Evolutionary conservation across 2,888 invertebrate genomes (phyloP), one percentile per base, ranked within the genome.

Genomic region (Cetonia aurata): DNA sequence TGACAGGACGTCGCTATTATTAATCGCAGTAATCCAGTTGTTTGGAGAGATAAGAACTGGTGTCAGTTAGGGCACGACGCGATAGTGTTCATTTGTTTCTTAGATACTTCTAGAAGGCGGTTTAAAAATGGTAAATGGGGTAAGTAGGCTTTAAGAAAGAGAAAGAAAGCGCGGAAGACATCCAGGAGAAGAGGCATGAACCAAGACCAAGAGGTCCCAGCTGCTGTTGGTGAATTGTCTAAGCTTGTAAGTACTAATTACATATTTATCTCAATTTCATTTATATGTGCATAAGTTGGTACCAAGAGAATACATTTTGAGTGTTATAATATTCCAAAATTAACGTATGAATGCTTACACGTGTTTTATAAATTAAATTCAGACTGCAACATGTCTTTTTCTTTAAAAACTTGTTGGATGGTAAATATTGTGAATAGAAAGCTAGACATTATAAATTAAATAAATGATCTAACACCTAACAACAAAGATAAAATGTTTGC

Each of bases 171-270:
- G 13, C 10, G 25, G 15, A 25, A 33, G 74, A 8, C 6, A 42
- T 62, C 15, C 33, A 46, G 62, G 70, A 71, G 67, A 70, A 71
- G 71, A 78, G 79, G 78, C 72, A 84, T 84, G 84, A 83, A 82
- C 79, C 81, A 83, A 75, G 84, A 84, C 74, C 85, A 84, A 78
- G 83, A 85, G 79, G 84, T 83, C 72, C 82, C 84, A 60, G 80
- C 81, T 59, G 78, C 79, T 60, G 79, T 81, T 60, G 80, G 79
- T 75, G 84, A 85, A 73, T 76, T 83, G 67, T 79, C 82, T 67
- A 78, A 82, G 79, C 77, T 85, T 77, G 85, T 85, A 78, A 84
- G 84, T 83, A 41, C n/a, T 13, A 4, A 25, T n/a, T n/a, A n/a
- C n/a, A n/a, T n/a, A n/a, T 25, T 25, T 25, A 25, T 25, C 1